phyloP scores from a whole-genome alignment of 2,888 invertebrate genomes.

The Acrobasis suavella region DNA sequence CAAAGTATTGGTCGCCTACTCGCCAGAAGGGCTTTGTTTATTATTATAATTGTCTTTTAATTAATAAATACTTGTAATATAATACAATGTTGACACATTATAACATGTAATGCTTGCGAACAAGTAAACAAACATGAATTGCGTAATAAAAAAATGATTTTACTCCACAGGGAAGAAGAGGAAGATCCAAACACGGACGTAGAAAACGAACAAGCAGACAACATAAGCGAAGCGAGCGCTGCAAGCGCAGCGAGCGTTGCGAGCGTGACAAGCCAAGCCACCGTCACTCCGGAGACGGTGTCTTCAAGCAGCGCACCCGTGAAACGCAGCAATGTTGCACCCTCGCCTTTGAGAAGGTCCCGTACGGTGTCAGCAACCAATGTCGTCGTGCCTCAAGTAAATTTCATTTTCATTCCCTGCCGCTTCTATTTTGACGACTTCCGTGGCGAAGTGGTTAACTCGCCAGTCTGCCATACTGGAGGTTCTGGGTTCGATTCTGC shows the following conservation, averaged over 20 bases:
- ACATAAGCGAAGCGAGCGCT: slow-evolving; percentile 55
- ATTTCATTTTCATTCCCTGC: background rate
- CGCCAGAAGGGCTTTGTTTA: too few species aligned
- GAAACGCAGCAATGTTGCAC: slow-evolving; percentile 43
- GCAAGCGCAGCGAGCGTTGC: slow-evolving; percentile 44
- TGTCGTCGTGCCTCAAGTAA: slow-evolving; percentile 48
- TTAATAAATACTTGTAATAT: too few species aligned
- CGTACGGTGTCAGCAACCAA: slow-evolving; percentile 63
- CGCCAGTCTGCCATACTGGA: too few species aligned
- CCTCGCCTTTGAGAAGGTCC: slow-evolving; percentile 67
- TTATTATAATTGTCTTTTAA: too few species aligned
- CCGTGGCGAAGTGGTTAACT: too few species aligned
- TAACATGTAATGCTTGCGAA: too few species aligned
- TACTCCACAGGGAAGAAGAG: slow-evolving; percentile 47
- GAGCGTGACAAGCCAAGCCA: slow-evolving; percentile 63
- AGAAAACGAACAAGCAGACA: slow-evolving; percentile 54
- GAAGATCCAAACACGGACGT: slow-evolving; percentile 56
- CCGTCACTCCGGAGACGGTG: slow-evolving; percentile 67
- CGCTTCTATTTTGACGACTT: too few species aligned
- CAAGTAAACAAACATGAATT: too few species aligned
- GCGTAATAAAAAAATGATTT: too few species aligned
- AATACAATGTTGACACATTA: too few species aligned
- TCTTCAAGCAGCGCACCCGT: slow-evolving; percentile 69
- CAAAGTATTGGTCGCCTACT: too few species aligned
- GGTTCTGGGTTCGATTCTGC: too few species aligned